Evolutionary conservation across 64 coral and sea anemone species (phyloP).

Genomic region (Dendronephthya gigantea): DNA sequence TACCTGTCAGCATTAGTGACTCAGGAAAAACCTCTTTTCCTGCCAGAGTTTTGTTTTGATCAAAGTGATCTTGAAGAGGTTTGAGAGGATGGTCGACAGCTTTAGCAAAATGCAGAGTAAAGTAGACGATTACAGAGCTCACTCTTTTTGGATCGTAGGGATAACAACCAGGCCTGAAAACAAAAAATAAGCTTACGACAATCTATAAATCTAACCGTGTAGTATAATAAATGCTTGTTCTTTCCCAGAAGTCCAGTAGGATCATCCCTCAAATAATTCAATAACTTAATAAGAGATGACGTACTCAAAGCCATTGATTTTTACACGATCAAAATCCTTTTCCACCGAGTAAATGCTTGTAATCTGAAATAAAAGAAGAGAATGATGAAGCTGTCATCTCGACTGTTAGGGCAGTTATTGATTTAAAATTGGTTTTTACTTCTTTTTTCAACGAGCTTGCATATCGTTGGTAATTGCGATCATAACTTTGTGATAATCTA

Average conservation of each 20-base stretch:
- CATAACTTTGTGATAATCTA: not conserved
- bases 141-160: not conserved
- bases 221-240: no score
- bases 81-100: not conserved
- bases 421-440: not conserved
- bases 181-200: not conserved
- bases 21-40: not conserved
- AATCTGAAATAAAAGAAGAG: slow-evolving; percentile 8
- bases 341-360: not conserved
- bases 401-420: no score
- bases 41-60: not conserved
- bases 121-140: not conserved
- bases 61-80: not conserved
- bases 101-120: not conserved
- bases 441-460: not conserved
- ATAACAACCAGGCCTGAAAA: not conserved
- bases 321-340: not conserved
- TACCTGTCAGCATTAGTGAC: not conserved
- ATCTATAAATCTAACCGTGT: not conserved
- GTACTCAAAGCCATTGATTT: slow-evolving; percentile 9
- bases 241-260: not conserved
- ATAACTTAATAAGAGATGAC: not conserved
- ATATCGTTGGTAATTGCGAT: not conserved
- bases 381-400: no score
- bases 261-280: no score